A percentile compares a stretch with the other conserved stretches of the same genome.
Conservation (phyloP, 2,797 vertebrate species). For the Melanotaenia nigrans region DNA sequence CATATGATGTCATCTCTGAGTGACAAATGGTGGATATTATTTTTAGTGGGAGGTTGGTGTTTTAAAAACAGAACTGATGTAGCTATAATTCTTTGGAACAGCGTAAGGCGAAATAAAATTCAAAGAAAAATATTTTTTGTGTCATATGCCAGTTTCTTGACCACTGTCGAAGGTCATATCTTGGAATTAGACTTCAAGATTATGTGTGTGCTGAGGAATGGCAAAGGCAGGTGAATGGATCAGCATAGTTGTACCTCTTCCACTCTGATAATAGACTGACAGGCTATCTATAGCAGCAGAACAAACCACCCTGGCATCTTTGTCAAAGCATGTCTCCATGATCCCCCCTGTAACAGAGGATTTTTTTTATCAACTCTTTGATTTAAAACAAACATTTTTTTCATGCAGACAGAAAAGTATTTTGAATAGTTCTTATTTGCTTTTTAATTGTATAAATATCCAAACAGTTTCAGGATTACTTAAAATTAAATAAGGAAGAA, state of each 20-base stretch:
- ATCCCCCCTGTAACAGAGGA: conserved; percentile 50
- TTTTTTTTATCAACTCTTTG: conserved; percentile 15
- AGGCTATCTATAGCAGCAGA: conserved; percentile 79
- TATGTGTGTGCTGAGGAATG: conserved; percentile 63
- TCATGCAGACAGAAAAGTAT: background rate
- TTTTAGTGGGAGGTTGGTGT: background rate
- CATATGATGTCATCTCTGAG: background rate
- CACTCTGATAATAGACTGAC: conserved; percentile 75
- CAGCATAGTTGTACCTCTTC: conserved; percentile 75
- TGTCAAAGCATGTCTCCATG: conserved; percentile 60
- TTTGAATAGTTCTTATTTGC: background rate
- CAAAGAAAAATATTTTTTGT: background rate
- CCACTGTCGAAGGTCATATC: conserved; percentile 31
- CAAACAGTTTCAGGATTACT: background rate
- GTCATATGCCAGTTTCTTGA: background rate
- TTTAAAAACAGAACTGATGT: background rate
- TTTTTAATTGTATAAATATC: background rate
- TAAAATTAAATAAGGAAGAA: background rate
- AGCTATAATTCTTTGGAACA: background rate
- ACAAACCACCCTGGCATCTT: conserved; percentile 70
- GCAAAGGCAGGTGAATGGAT: conserved; percentile 83
- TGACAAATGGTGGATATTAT: background rate
- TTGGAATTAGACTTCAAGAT: conserved; percentile 27
- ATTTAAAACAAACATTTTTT: conserved; percentile 12
- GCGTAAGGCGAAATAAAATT: too few relatives aligned